These are phyloP conservation scores for Sphecodes monilicornis DNA, from an alignment of 2,888 invertebrate genomes.

Conservation along the genomic window DNA sequence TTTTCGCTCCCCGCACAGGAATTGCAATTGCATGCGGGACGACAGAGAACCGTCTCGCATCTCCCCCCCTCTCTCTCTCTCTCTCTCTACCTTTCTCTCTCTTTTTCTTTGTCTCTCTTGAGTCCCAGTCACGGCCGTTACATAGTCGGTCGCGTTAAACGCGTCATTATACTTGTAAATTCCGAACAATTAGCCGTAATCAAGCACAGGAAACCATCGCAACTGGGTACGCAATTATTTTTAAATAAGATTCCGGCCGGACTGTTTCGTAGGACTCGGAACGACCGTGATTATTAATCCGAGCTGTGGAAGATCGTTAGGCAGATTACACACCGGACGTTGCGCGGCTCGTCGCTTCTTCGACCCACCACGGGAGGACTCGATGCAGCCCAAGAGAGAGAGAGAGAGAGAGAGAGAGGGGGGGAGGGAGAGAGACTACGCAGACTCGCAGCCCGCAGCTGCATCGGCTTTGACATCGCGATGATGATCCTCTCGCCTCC, in stretches of 20 bases:
- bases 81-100: slow-evolving; percentile 14
- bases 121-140: slow-evolving; percentile 76
- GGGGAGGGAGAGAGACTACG: background rate
- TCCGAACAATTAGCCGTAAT: slow-evolving; percentile 84
- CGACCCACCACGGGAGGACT: background rate
- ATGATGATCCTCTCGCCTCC: slow-evolving; percentile 46
- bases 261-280: slow-evolving; percentile 74
- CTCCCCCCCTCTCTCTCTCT: slow-evolving; percentile 29
- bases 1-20: slow-evolving; percentile 42
- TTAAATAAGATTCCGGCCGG: slow-evolving; percentile 82
- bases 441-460: slow-evolving; percentile 34
- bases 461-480: slow-evolving; percentile 74
- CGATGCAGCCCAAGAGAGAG: background rate
- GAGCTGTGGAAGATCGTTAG: slow-evolving; percentile 74
- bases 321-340: slow-evolving; percentile 79
- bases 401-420: background rate
- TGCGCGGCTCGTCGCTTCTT: slow-evolving; percentile 61
- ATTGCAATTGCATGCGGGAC: slow-evolving; percentile 58
- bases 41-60: slow-evolving; percentile 34
- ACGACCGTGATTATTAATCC: slow-evolving; percentile 82
- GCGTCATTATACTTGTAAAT: slow-evolving; percentile 84
- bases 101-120: background rate
- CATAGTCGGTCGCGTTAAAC: slow-evolving; percentile 81
- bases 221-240: slow-evolving; percentile 82
- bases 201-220: slow-evolving; percentile 82